Conservation (phyloP, 2,888 invertebrate genomes). For the Lasioglossum figueresi region DNA sequence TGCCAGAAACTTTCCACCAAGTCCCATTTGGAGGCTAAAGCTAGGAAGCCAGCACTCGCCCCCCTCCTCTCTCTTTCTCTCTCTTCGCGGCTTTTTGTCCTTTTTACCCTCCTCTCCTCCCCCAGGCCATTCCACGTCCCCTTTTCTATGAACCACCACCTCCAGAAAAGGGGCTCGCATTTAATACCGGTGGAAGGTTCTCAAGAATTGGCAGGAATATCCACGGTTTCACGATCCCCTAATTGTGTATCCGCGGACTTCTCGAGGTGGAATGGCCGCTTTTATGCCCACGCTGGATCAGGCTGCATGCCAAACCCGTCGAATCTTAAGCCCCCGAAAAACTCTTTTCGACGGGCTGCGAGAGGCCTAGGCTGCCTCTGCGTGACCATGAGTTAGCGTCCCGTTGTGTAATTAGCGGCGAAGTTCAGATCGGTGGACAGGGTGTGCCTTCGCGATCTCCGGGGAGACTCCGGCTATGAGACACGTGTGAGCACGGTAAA, state of each 20-base stretch:
- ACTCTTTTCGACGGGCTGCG: slow-evolving; percentile 29
- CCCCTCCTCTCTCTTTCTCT: not conserved
- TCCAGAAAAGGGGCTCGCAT: slow-evolving; percentile 59
- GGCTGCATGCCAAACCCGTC: slow-evolving; percentile 65
- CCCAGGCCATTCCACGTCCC: slow-evolving; percentile 12
- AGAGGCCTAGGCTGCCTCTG: not conserved
- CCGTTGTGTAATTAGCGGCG: slow-evolving; percentile 47
- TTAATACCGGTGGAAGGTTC: slow-evolving; percentile 77
- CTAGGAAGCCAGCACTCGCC: slow-evolving; percentile 29
- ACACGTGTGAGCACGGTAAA: not conserved
- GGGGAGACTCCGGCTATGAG: not conserved
- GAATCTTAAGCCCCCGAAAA: slow-evolving; percentile 70
- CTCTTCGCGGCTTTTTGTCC: slow-evolving; percentile 12
- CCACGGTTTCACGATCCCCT: slow-evolving; percentile 59
- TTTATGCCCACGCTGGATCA: slow-evolving; percentile 57
- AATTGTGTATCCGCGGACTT: slow-evolving; percentile 67
- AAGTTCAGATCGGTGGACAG: slow-evolving; percentile 10
- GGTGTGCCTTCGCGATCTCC: not conserved
- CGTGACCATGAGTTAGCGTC: slow-evolving; percentile 30
- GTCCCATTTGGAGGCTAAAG: slow-evolving; percentile 78
- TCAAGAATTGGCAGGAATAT: slow-evolving; percentile 79
- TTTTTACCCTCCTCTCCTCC: slow-evolving; percentile 21
- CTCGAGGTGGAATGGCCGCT: slow-evolving; percentile 37
- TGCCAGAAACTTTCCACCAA: slow-evolving; percentile 81
- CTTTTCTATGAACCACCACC: slow-evolving; percentile 37